Evolutionary conservation across 2,797 vertebrate genomes (phyloP).

Genomic region (Rhabdomys pumilio): DNA sequence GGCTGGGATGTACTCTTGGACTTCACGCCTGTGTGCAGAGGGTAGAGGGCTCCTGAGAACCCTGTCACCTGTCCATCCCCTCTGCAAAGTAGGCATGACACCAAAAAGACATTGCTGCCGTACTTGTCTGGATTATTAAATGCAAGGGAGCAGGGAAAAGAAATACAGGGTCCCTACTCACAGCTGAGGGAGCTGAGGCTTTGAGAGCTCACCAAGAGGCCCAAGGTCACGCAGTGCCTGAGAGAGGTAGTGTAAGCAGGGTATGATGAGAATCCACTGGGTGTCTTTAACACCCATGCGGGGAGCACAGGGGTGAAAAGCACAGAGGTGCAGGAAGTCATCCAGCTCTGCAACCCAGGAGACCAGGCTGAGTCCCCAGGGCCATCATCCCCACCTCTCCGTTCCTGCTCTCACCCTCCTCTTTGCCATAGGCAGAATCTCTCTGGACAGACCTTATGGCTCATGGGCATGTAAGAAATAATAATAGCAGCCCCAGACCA

Average conservation of each 20-base stretch:
- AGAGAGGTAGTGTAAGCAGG: background rate
- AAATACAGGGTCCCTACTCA: background rate
- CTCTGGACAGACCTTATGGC: background rate
- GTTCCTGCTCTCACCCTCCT: background rate
- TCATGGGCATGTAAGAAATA: background rate
- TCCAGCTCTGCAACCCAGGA: background rate
- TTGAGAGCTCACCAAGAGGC: background rate
- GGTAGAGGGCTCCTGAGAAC: background rate
- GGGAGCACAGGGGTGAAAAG: background rate
- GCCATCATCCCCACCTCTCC: background rate
- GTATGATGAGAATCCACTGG: background rate
- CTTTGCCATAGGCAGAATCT: background rate
- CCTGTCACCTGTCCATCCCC: background rate
- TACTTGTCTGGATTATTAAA: background rate
- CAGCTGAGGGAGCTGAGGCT: background rate
- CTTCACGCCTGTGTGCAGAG: slow-evolving; percentile 90
- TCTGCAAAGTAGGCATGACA: fast-evolving
- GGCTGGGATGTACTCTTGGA: slow-evolving; percentile 95
- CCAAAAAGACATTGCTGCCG: background rate
- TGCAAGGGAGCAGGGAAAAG: background rate
- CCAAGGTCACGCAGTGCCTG: background rate
- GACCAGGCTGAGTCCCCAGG: background rate
- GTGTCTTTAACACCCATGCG: background rate
- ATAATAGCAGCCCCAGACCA: background rate
- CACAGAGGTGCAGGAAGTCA: background rate